Evolutionary conservation across 2,888 invertebrate genomes (phyloP).

Genomic region (Scaptomyza tumidula): DNA sequence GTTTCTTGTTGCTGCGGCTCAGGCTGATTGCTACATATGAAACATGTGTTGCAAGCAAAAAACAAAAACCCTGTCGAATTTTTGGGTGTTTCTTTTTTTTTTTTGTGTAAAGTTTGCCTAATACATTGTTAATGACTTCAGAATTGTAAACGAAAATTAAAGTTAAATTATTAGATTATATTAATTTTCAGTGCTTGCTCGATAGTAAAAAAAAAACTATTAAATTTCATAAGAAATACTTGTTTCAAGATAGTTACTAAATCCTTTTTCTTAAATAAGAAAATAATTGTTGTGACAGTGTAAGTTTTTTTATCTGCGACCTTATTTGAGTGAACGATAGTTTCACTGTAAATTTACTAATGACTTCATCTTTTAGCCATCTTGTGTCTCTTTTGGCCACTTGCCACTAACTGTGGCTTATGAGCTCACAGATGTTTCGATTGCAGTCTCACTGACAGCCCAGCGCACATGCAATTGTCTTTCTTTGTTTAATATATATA

Average conservation of each 20-base stretch:
- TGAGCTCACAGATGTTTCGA: constrained; percentile 52
- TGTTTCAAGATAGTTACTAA: too few relatives aligned
- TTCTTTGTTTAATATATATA: constrained; percentile 12
- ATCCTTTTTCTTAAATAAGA: too few relatives aligned
- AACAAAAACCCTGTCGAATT: constrained; percentile 43
- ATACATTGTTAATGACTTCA: constrained; percentile 37
- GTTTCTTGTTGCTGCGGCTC: constrained; percentile 18
- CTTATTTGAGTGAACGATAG: not conserved
- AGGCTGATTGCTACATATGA: constrained; percentile 64
- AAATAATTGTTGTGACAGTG: too few relatives aligned
- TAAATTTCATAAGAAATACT: too few relatives aligned
- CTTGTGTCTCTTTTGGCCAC: constrained; percentile 23
- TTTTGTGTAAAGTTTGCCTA: constrained; percentile 17
- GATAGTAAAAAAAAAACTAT: too few relatives aligned
- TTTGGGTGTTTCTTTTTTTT: not conserved
- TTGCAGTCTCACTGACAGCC: constrained; percentile 31
- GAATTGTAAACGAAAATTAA: constrained; percentile 38
- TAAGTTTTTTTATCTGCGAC: too few relatives aligned
- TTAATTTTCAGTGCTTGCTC: too few relatives aligned
- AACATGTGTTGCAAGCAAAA: constrained; percentile 66
- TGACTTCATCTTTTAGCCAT: constrained; percentile 24
- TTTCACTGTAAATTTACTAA: constrained; percentile 38
- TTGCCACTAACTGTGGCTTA: constrained; percentile 36
- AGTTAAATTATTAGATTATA: not conserved
- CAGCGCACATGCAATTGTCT: constrained; percentile 60